Conservation (phyloP, 1,140 invertebrate genomes). For the Drosophila jambulina region DNA sequence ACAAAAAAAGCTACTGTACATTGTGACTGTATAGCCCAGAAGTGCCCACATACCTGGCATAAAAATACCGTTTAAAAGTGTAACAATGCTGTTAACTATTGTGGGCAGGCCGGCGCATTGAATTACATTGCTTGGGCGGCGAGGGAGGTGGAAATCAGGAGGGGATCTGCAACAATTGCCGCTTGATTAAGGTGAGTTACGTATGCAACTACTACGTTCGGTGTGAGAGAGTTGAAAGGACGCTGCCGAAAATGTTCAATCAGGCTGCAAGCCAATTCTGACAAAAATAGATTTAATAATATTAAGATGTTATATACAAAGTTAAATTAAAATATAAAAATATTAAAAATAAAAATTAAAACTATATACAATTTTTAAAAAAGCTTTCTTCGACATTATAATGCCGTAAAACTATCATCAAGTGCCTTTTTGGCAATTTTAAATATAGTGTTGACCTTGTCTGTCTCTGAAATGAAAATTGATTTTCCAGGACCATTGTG, state of each 20-base stretch:
- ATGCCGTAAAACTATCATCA: no score
- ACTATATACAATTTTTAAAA: no score
- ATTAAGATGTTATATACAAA: background rate
- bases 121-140: slow-evolving; percentile 1
- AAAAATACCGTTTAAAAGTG: slow-evolving; percentile 78
- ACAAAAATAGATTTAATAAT: no score
- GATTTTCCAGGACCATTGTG: background rate
- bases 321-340: no score
- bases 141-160: background rate
- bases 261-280: background rate
- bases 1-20: background rate
- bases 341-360: no score
- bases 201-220: slow-evolving; percentile 2
- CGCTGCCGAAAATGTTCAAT: slow-evolving; percentile 12
- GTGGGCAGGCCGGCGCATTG: slow-evolving; percentile 26
- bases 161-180: slow-evolving; percentile 57
- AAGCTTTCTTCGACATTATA: no score
- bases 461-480: background rate
- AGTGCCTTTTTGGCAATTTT: background rate
- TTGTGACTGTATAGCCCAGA: background rate
- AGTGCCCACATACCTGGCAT: background rate
- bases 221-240: background rate
- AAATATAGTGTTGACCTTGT: background rate
- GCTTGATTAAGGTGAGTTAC: slow-evolving; percentile 67
- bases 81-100: slow-evolving; percentile 79